Conservation (phyloP, 2,113 vertebrate species). For the Brevimyrus niger region DNA sequence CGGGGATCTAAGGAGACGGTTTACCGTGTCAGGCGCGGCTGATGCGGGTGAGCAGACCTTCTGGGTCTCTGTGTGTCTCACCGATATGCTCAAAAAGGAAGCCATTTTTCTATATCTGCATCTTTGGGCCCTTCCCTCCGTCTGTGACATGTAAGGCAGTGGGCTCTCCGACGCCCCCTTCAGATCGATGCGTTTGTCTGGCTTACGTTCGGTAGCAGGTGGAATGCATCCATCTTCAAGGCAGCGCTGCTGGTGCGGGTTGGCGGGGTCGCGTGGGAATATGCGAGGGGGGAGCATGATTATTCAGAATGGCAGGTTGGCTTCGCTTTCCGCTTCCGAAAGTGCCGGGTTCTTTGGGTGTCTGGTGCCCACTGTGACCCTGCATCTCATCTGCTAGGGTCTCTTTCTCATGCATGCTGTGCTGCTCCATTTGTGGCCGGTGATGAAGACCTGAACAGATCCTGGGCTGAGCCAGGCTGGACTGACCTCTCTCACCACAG, state of each 20-base stretch:
- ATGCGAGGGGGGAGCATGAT: not conserved
- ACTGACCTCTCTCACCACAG: not conserved
- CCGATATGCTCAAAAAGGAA: not conserved
- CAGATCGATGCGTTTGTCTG: not conserved
- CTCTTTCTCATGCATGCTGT: not conserved
- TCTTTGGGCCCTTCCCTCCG: not conserved
- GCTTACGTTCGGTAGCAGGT: not conserved
- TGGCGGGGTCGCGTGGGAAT: not conserved
- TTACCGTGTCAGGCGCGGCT: not conserved
- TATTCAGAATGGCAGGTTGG: not conserved
- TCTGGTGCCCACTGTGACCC: not conserved
- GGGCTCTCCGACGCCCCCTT: not conserved
- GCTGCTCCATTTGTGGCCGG: not conserved
- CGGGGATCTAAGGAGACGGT: not conserved
- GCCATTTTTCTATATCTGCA: not conserved
- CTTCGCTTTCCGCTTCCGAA: not conserved
- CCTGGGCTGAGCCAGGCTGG: not conserved
- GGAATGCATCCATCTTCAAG: not conserved
- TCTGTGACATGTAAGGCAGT: not conserved
- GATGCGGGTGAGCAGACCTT: not conserved
- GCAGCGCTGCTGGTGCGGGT: not conserved
- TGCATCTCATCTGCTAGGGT: not conserved
- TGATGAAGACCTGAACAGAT: not conserved
- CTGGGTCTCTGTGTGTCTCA: not conserved
- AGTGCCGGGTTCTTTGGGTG: not conserved